Evolutionary conservation across 2,113 vertebrate species (phyloP).

Genomic region (Halcyon malimbica): DNA sequence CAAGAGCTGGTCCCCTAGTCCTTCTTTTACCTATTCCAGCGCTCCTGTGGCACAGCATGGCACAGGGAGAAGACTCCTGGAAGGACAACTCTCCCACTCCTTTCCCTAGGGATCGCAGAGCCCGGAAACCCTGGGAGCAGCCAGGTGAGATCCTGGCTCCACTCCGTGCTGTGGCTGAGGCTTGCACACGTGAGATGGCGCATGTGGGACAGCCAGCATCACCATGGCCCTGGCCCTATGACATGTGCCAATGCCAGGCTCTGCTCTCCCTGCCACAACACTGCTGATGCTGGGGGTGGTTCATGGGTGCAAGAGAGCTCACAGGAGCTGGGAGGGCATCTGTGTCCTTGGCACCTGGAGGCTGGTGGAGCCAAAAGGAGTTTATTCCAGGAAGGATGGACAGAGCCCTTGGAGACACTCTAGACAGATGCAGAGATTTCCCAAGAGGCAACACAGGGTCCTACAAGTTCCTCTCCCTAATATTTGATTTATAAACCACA

Average conservation of each 20-base stretch:
- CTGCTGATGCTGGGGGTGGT: not conserved
- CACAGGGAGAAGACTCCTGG: not conserved
- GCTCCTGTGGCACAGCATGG: not conserved
- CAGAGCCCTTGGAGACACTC: not conserved
- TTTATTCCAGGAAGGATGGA: not conserved
- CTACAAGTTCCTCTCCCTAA: not conserved
- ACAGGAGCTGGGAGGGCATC: not conserved
- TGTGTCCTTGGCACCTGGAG: not conserved
- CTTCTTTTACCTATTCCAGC: not conserved
- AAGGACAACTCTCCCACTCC: not conserved
- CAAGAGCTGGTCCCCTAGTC: fast-evolving
- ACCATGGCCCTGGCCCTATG: fast-evolving
- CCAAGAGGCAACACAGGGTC: not conserved
- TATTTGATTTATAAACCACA: not conserved
- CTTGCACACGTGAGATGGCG: fast-evolving
- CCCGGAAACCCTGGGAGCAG: not conserved
- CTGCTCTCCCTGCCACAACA: not conserved
- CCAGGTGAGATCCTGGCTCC: not conserved
- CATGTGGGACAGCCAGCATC: not conserved
- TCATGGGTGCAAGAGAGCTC: not conserved
- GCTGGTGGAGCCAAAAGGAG: not conserved
- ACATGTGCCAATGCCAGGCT: not conserved
- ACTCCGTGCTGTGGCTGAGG: fast-evolving
- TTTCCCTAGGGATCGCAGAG: not conserved
- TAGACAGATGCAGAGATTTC: not conserved